Conservation (phyloP, 23 tunicate species). For the Diplosoma virens region DNA sequence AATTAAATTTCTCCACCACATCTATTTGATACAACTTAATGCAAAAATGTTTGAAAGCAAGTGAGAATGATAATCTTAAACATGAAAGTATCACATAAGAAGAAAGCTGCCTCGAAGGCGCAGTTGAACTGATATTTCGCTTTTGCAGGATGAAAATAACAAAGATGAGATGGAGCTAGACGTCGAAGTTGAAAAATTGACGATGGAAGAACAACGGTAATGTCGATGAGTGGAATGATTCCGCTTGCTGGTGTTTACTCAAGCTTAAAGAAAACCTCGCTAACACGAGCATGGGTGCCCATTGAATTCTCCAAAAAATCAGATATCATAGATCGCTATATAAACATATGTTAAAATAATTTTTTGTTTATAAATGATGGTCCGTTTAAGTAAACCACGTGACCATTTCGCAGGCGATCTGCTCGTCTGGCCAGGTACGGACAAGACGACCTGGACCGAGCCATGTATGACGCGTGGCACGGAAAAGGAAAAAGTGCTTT, state of each 20-base stretch:
- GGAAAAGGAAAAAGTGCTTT: constrained; percentile 22
- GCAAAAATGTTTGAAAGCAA: too few relatives aligned
- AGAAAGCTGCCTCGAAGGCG: background rate
- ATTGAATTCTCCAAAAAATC: too few relatives aligned
- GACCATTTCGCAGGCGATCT: background rate
- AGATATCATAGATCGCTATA: background rate
- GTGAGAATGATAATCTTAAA: too few relatives aligned
- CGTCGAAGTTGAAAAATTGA: constrained; percentile 36
- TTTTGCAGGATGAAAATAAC: background rate
- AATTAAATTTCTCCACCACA: too few relatives aligned
- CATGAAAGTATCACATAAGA: too few relatives aligned
- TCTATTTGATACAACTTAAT: too few relatives aligned
- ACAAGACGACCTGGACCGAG: constrained; percentile 40
- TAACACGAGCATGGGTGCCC: too few relatives aligned
- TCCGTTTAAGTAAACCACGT: too few relatives aligned
- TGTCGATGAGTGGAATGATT: too few relatives aligned
- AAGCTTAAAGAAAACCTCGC: too few relatives aligned
- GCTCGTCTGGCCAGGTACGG: constrained; percentile 6
- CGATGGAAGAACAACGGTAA: constrained; percentile 38
- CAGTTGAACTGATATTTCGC: background rate
- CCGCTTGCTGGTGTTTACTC: too few relatives aligned
- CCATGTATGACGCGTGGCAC: constrained; percentile 58
- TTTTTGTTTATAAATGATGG: background rate
- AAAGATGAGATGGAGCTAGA: constrained; percentile 29
- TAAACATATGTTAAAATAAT: background rate